phyloP scores from a whole-genome alignment of 1,140 invertebrate species.

The Nymphalis io region DNA sequence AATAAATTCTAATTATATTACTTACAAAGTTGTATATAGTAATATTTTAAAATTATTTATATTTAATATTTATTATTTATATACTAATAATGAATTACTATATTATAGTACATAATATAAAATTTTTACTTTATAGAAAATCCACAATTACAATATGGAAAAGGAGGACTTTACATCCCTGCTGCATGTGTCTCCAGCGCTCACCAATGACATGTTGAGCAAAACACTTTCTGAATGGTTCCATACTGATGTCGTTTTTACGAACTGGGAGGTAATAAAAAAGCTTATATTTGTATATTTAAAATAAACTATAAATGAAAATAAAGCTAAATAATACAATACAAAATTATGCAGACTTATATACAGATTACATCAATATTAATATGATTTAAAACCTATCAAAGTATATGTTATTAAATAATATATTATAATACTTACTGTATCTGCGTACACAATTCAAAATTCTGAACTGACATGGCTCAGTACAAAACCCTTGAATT shows the following conservation, averaged over 20 bases:
- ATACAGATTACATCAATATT: too few species aligned
- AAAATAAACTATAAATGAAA: constrained; percentile 15
- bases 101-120: background rate
- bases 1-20: background rate
- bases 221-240: constrained; percentile 58
- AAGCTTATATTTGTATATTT: constrained; percentile 32
- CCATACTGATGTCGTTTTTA: constrained; percentile 47
- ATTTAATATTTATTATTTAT: background rate
- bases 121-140: background rate
- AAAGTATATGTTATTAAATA: too few species aligned
- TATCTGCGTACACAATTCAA: too few species aligned
- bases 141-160: constrained; percentile 26
- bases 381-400: too few species aligned
- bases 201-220: constrained; percentile 54
- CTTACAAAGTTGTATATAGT: background rate
- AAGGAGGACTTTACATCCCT: constrained; percentile 49
- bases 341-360: too few species aligned
- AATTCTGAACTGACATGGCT: too few species aligned
- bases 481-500: too few species aligned
- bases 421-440: too few species aligned
- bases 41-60: background rate
- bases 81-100: too few species aligned
- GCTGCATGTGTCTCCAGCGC: constrained; percentile 43
- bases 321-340: too few species aligned
- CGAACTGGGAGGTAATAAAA: constrained; percentile 61